These are phyloP conservation scores for Scolopax mira DNA, from an alignment of 2,113 vertebrate genomes.

Conservation along the genomic window DNA sequence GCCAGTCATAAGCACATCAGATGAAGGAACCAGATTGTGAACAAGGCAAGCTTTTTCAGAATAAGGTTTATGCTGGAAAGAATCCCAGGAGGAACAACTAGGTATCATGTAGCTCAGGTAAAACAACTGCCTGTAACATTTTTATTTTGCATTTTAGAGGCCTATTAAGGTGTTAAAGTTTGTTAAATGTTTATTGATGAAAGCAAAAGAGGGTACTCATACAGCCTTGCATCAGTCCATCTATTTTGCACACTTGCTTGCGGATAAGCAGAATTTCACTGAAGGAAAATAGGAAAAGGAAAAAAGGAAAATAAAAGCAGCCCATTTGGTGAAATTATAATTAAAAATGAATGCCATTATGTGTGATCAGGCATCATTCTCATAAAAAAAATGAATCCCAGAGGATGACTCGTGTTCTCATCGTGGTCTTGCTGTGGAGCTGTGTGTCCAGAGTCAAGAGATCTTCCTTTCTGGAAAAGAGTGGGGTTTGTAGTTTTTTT, in stretches of 20 bases:
- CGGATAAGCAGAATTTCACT: not conserved
- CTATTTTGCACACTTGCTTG: not conserved
- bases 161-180: not conserved
- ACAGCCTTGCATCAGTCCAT: not conserved
- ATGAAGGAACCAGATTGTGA: not conserved
- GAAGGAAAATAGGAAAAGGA: not conserved
- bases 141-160: not conserved
- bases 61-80: not conserved
- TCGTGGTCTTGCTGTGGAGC: not conserved
- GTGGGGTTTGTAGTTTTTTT: accelerated
- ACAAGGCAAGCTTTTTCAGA: not conserved
- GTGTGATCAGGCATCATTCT: not conserved
- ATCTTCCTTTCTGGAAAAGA: not conserved
- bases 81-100: not conserved
- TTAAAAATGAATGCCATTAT: not conserved
- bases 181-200: not conserved
- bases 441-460: not conserved
- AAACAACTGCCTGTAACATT: not conserved
- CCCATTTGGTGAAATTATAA: not conserved
- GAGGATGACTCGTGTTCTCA: not conserved
- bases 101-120: not conserved
- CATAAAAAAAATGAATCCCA: not conserved
- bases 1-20: not conserved
- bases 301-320: not conserved
- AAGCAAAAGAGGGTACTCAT: not conserved